Evolutionary conservation across 37 sponge, comb jelly and placozoan species (phyloP).

Genomic region (Bolinopsis microptera): DNA sequence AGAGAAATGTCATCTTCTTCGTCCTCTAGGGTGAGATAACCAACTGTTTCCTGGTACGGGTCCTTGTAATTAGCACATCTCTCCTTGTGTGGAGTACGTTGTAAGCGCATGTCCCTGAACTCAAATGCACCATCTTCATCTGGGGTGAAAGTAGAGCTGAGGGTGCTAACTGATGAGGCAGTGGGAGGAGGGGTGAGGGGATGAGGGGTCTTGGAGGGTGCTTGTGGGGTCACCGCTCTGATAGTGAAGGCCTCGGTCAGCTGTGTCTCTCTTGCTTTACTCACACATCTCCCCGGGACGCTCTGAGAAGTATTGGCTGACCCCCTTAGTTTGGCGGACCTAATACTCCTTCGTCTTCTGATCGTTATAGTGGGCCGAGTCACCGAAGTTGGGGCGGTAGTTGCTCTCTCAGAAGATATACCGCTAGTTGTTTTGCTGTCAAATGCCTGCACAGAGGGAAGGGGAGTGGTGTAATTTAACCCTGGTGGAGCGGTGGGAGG

Average conservation of each 20-base stretch:
- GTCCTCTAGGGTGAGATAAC: constrained; percentile 22
- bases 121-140: background rate
- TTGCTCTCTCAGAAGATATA: background rate
- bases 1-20: constrained; percentile 34
- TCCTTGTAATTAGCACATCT: constrained; percentile 51
- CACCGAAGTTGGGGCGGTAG: background rate
- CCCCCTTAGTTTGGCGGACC: background rate
- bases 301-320: background rate
- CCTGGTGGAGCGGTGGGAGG: constrained; percentile 51
- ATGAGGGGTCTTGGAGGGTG: background rate
- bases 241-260: background rate
- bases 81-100: background rate
- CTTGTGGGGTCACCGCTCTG: background rate
- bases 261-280: background rate
- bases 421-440: background rate
- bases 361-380: background rate
- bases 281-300: background rate
- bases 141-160: background rate
- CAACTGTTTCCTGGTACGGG: background rate
- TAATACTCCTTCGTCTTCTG: background rate
- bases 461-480: background rate
- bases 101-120: background rate
- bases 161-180: background rate
- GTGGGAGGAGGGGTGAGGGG: constrained; percentile 7
- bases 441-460: background rate